A percentile compares a stretch with the other conserved stretches of the same genome.
phyloP scores from a whole-genome alignment of 2,888 invertebrate species.

The Syritta pipiens region DNA sequence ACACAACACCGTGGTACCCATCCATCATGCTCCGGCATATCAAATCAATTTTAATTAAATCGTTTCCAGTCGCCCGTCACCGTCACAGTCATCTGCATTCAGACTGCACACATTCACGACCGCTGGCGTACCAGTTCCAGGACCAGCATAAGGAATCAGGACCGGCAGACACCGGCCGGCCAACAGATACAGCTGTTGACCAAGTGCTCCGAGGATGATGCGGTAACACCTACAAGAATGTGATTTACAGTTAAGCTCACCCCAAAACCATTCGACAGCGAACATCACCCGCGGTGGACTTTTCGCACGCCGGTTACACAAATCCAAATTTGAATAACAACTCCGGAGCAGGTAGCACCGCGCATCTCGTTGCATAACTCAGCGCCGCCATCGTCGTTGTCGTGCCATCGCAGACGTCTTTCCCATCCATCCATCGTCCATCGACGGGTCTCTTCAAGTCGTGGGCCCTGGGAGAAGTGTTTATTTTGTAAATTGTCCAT shows the following conservation, averaged over 20 bases:
- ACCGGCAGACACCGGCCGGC: conserved; percentile 3
- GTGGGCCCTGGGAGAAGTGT: conserved; percentile 60
- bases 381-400: conserved; percentile 3
- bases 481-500: conserved; percentile 67
- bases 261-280: conserved; percentile 60
- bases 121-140: too few relatives aligned
- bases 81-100: not conserved
- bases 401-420: conserved; percentile 36
- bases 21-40: conserved; percentile 66
- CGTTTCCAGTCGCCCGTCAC: conserved; percentile 48
- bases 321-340: conserved; percentile 66
- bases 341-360: conserved; percentile 60
- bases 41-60: conserved; percentile 69
- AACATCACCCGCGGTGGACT: conserved; percentile 52
- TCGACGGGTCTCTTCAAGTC: conserved; percentile 6
- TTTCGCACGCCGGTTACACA: conserved; percentile 59
- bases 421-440: conserved; percentile 30
- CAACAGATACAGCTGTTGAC: conserved; percentile 52
- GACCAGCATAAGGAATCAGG: too few relatives aligned
- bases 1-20: conserved; percentile 28
- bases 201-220: conserved; percentile 53
- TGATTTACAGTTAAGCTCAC: conserved; percentile 67
- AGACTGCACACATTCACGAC: conserved; percentile 1
- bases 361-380: conserved; percentile 42
- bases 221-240: conserved; percentile 67